phyloP scores from a whole-genome alignment of 2,888 invertebrate genomes.

The Archips crataeganus region DNA sequence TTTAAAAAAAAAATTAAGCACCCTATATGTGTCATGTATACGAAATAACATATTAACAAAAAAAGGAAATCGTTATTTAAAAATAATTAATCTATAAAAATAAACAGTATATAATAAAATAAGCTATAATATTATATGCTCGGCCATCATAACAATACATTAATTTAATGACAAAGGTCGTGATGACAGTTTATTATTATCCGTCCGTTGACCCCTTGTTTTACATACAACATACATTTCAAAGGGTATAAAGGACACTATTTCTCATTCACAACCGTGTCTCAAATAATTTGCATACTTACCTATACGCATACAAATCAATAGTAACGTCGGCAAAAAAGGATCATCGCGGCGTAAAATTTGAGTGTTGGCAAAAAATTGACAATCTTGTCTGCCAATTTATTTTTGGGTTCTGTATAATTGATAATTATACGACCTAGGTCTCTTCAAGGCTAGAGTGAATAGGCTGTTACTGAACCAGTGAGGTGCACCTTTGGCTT shows the following conservation, averaged over 20 bases:
- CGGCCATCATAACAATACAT: background rate
- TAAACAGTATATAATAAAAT: too few species aligned
- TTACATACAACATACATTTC: conserved; percentile 60
- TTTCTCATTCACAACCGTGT: conserved; percentile 51
- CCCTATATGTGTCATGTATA: too few species aligned
- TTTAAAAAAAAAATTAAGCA: too few species aligned
- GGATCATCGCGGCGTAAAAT: conserved; percentile 1
- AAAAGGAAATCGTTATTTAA: too few species aligned
- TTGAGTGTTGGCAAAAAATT: conserved; percentile 12
- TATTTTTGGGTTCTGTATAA: background rate
- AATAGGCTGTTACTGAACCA: too few species aligned
- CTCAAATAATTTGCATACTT: conserved; percentile 51
- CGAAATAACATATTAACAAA: too few species aligned
- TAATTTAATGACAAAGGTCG: conserved; percentile 30
- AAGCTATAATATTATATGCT: background rate
- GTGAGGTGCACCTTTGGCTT: too few species aligned
- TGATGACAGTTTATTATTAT: conserved; percentile 45
- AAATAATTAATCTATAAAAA: too few species aligned
- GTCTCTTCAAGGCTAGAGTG: too few species aligned
- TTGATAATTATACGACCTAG: background rate
- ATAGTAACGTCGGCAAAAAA: conserved; percentile 40
- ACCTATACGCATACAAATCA: conserved; percentile 57
- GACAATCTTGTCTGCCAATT: background rate
- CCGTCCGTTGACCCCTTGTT: conserved; percentile 54
- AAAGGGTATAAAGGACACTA: conserved; percentile 56